Evolutionary conservation across 2,888 invertebrate species (phyloP).

Genomic region (Diachrysia chrysitis): DNA sequence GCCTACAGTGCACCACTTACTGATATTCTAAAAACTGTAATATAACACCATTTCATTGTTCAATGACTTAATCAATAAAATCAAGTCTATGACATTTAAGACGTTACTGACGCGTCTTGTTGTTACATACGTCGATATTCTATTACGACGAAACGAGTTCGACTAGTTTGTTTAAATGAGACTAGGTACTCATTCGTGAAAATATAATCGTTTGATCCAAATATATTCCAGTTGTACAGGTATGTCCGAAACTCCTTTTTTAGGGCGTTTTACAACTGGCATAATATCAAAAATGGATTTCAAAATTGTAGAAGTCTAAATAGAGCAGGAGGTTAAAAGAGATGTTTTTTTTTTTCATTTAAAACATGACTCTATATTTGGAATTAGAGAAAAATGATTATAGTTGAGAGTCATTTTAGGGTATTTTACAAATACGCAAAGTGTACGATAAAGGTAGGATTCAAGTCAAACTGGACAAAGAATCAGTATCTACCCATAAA

Average conservation of each 20-base stretch:
- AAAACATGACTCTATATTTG: too few relatives aligned
- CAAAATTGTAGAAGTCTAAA: background rate
- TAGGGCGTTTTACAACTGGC: background rate
- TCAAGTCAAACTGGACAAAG: background rate
- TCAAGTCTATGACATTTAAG: conserved; percentile 43
- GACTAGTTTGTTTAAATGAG: conserved; percentile 42
- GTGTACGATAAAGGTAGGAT: too few relatives aligned
- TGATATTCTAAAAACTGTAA: too few relatives aligned
- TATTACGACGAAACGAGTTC: conserved; percentile 50
- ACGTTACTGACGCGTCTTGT: conserved; percentile 23
- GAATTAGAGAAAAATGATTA: too few relatives aligned
- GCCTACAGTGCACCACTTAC: too few relatives aligned
- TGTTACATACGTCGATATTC: conserved; percentile 33
- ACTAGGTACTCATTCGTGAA: conserved; percentile 41
- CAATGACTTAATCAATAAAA: background rate
- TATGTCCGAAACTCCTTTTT: conserved; percentile 13
- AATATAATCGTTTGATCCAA: conserved; percentile 23
- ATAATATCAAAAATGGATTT: background rate
- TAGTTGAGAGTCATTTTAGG: too few relatives aligned
- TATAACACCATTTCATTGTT: background rate
- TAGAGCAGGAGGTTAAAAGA: background rate
- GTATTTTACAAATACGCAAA: too few relatives aligned
- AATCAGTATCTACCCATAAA: background rate
- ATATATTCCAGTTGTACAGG: conserved; percentile 24
- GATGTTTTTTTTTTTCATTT: too few relatives aligned